A percentile compares a stretch with the other conserved stretches of the same genome.
Conservation (phyloP, 2,888 invertebrate genomes). For the Xestobium rufovillosum region DNA sequence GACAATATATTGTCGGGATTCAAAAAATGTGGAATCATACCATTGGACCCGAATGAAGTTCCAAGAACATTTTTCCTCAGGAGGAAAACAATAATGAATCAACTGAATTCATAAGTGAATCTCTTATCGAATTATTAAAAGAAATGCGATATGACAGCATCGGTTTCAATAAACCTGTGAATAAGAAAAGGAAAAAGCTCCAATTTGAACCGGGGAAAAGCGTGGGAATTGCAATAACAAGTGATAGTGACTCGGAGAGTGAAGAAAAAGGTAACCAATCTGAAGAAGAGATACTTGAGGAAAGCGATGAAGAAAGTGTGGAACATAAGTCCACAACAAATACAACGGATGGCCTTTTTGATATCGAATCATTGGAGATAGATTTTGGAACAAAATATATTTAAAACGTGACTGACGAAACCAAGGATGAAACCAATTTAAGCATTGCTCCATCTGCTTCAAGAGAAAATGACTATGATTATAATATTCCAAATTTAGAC, state of each 20-base stretch:
- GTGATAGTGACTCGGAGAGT: too few relatives aligned
- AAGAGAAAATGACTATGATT: neutral
- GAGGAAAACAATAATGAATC: neutral
- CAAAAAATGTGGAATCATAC: neutral
- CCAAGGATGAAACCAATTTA: too few relatives aligned
- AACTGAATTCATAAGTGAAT: neutral
- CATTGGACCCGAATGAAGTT: neutral
- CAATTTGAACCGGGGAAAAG: neutral
- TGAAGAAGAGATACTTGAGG: too few relatives aligned
- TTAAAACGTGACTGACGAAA: too few relatives aligned
- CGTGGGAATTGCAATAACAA: neutral
- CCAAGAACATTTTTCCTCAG: neutral
- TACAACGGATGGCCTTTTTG: neutral
- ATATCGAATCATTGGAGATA: too few relatives aligned
- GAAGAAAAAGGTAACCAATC: neutral
- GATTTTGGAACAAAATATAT: too few relatives aligned
- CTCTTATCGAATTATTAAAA: neutral
- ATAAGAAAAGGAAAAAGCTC: neutral
- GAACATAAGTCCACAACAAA: neutral
- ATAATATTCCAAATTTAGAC: neutral
- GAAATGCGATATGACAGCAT: neutral
- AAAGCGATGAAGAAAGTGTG: conserved; percentile 3
- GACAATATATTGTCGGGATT: neutral
- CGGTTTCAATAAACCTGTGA: too few relatives aligned
- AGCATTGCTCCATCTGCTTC: too few relatives aligned